Percentiles rank a stretch among this genome's conserved stretches.
phyloP scores from a whole-genome alignment of 2,113 vertebrate species.

The Hypocryptadius cinnamomeus region DNA sequence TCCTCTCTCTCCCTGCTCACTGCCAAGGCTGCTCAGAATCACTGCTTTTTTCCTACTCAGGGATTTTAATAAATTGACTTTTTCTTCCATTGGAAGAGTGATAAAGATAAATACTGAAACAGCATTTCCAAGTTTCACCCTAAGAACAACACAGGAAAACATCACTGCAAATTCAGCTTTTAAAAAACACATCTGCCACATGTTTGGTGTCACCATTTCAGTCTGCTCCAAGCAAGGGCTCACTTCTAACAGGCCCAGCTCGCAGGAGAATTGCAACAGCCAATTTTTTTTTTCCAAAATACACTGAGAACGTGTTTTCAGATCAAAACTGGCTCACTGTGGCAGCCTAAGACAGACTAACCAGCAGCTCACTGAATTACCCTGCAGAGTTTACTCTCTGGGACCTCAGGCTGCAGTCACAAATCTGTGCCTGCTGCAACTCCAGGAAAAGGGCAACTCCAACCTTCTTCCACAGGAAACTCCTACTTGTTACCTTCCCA shows the following conservation, averaged over 20 bases:
- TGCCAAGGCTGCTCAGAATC: constrained; percentile 12
- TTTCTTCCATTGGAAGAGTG: not conserved
- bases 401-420: not conserved
- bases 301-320: not conserved
- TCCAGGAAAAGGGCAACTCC: not conserved
- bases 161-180: not conserved
- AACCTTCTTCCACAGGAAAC: not conserved
- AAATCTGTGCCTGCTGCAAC: not conserved
- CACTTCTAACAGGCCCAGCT: not conserved
- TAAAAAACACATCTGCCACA: not conserved
- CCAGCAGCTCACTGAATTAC: not conserved
- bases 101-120: not conserved
- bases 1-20: not conserved
- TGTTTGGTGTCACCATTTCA: not conserved
- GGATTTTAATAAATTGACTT: not conserved
- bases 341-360: not conserved
- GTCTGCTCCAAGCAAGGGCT: not conserved
- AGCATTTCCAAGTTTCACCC: not conserved
- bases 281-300: not conserved
- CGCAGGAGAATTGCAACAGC: not conserved
- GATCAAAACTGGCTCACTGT: not conserved
- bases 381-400: not conserved
- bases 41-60: not conserved
- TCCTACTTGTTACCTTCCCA: not conserved
- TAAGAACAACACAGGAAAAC: fast-evolving